phyloP scores from a whole-genome alignment of 2,797 vertebrate genomes.

The Catostomus latipinnis region DNA sequence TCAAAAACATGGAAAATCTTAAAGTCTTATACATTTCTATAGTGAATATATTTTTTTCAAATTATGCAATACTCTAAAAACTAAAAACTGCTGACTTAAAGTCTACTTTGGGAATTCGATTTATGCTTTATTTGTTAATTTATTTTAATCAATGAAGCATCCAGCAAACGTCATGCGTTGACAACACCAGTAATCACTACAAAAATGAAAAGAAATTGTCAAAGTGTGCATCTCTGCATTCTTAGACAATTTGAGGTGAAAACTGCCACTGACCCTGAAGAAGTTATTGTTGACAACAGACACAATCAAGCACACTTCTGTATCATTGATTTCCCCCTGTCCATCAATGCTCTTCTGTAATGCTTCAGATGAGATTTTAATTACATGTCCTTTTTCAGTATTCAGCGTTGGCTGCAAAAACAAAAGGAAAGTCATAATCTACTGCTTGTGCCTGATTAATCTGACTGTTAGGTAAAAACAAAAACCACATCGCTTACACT shows the following conservation, averaged over 20 bases:
- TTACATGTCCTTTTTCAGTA: constrained; percentile 2
- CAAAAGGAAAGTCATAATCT: neutral
- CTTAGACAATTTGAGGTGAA: neutral
- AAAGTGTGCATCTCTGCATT: neutral
- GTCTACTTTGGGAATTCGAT: too few species aligned
- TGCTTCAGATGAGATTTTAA: constrained; percentile 67
- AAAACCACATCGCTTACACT: neutral
- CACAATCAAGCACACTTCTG: constrained; percentile 55
- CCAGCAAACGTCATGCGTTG: too few species aligned
- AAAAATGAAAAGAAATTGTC: neutral
- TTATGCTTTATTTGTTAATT: too few species aligned
- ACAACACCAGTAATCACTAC: neutral
- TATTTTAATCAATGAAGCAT: too few species aligned
- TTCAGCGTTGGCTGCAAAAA: constrained; percentile 21
- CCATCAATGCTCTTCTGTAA: constrained; percentile 45
- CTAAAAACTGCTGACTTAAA: too few species aligned
- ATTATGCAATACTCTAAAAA: too few species aligned
- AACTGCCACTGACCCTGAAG: constrained; percentile 67
- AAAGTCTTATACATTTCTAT: too few species aligned
- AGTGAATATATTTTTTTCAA: too few species aligned
- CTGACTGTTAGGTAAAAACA: too few species aligned
- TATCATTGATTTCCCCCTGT: fast-evolving
- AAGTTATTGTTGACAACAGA: constrained; percentile 62
- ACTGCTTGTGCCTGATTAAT: neutral
- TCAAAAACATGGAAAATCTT: too few species aligned